Evolutionary conservation across 1,140 invertebrate species (phyloP).

Genomic region (Wasmannia auropunctata): DNA sequence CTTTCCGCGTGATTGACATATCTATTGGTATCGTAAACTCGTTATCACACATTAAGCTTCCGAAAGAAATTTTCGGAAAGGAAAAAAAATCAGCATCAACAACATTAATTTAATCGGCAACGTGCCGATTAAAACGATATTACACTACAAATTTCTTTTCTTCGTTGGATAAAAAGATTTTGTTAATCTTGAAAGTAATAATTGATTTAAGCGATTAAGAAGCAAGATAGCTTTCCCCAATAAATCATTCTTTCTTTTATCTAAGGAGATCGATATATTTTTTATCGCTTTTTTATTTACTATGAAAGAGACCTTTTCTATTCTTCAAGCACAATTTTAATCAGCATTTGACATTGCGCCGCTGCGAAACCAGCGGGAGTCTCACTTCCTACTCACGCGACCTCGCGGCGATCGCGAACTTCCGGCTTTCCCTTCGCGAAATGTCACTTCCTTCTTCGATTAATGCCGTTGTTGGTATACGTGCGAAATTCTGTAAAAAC

Average conservation of each 20-base stretch:
- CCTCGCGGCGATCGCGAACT: slow-evolving; percentile 59
- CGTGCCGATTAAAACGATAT: not conserved
- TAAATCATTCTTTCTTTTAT: slow-evolving; percentile 33
- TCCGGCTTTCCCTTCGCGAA: slow-evolving; percentile 70
- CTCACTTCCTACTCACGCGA: slow-evolving; percentile 62
- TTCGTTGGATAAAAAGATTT: not conserved
- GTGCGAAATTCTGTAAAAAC: slow-evolving; percentile 50
- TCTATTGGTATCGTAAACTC: not conserved
- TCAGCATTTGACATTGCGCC: slow-evolving; percentile 64
- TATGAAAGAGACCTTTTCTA: not conserved
- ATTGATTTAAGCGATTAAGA: not conserved
- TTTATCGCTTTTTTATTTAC: not conserved
- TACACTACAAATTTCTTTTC: not conserved
- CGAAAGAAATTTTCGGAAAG: not conserved
- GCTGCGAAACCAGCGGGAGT: slow-evolving; percentile 43
- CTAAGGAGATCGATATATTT: no score
- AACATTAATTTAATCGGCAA: no score
- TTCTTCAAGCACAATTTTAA: not conserved
- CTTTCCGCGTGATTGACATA: slow-evolving; percentile 9
- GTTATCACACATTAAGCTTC: not conserved
- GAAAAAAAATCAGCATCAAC: not conserved
- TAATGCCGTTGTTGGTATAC: not conserved
- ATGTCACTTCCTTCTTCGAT: slow-evolving; percentile 69
- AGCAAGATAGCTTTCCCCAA: not conserved
- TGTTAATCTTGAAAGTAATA: not conserved